Conservation (phyloP, 1,140 invertebrate genomes). For the Physella acuta region DNA sequence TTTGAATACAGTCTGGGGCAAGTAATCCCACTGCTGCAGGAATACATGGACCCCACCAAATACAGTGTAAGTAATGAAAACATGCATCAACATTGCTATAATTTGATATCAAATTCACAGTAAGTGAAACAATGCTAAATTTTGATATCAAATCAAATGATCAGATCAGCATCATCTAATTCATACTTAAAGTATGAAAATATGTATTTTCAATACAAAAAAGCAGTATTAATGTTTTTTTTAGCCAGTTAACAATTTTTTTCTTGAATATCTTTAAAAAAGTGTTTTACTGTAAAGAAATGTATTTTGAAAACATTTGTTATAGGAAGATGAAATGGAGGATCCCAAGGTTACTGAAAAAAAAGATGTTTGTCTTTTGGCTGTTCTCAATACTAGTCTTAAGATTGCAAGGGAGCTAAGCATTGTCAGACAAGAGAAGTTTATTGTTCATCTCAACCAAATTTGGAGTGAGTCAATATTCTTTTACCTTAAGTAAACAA, state of each 20-base stretch:
- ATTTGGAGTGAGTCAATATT: constrained; percentile 21
- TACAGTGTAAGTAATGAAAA: constrained; percentile 32
- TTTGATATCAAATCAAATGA: too few species aligned
- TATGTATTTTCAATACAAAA: too few species aligned
- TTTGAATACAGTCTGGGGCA: constrained; percentile 67
- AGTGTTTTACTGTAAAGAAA: not conserved
- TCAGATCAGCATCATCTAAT: too few species aligned
- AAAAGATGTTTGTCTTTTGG: constrained; percentile 23
- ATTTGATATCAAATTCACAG: too few species aligned
- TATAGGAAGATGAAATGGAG: constrained; percentile 6
- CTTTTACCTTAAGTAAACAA: too few species aligned
- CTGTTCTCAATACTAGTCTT: constrained; percentile 9
- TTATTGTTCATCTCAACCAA: not conserved
- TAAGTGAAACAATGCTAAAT: too few species aligned
- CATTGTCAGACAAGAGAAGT: not conserved
- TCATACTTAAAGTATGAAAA: too few species aligned
- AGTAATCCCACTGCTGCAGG: constrained; percentile 66
- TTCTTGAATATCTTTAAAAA: not conserved
- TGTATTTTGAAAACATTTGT: not conserved
- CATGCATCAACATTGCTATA: too few species aligned
- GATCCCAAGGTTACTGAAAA: not conserved
- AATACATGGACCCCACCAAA: constrained; percentile 56
- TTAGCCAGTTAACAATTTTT: too few species aligned
- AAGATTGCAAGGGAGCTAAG: constrained; percentile 12
- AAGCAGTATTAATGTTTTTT: too few species aligned